A percentile compares a stretch with the other conserved stretches of the same genome.
Conservation (phyloP, 2,797 vertebrate genomes). For the Astyanax mexicanus region DNA sequence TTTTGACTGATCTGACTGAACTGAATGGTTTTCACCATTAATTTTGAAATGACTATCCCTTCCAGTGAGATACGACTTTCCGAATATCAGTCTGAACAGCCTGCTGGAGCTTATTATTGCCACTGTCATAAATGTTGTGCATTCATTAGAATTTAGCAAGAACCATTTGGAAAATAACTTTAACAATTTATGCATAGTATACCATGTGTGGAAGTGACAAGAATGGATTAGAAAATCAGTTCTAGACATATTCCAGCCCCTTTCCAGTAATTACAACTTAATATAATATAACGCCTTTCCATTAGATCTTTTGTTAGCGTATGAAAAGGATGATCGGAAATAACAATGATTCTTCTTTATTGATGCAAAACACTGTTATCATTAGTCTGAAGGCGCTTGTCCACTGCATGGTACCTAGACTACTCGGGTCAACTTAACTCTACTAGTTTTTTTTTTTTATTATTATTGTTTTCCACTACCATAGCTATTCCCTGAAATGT, state of each 20-base stretch:
- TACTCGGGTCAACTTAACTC: too few species aligned
- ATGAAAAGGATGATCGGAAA: background rate
- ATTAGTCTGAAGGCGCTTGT: background rate
- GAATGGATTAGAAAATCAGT: slow-evolving; percentile 71
- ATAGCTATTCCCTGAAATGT: too few species aligned
- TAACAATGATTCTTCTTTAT: background rate
- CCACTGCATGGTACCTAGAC: too few species aligned
- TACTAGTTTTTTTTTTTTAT: too few species aligned
- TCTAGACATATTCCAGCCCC: slow-evolving; percentile 63
- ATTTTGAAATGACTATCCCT: slow-evolving; percentile 22
- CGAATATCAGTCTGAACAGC: slow-evolving; percentile 38
- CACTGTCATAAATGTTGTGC: slow-evolving; percentile 77
- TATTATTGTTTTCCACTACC: too few species aligned
- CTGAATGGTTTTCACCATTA: background rate
- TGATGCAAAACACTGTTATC: background rate
- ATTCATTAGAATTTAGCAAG: slow-evolving; percentile 64
- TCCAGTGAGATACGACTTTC: slow-evolving; percentile 28
- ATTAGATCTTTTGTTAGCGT: background rate
- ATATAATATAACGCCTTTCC: background rate
- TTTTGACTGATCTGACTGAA: background rate
- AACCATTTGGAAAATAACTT: slow-evolving; percentile 63
- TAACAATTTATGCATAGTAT: slow-evolving; percentile 69
- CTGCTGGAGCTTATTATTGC: slow-evolving; percentile 73
- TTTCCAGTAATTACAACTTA: background rate
- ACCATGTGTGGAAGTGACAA: slow-evolving; percentile 75